Evolutionary conservation across 2,888 invertebrate genomes (phyloP), one percentile per base, ranked within the genome.

Genomic region (Agrochola lychnidis): DNA sequence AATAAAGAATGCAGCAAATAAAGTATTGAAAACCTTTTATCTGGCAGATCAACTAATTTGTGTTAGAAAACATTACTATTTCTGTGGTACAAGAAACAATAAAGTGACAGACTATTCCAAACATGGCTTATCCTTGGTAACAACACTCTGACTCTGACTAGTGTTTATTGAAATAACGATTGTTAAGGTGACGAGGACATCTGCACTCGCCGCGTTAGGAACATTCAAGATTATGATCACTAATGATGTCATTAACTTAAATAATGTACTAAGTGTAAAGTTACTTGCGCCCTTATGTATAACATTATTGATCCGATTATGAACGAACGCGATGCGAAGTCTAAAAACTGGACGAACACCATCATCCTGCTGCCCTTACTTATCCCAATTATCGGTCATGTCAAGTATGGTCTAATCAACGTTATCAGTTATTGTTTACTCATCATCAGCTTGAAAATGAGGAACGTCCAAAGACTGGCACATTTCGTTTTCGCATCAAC

Each of bases 101-200:
- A 45, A 69, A 78, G 45, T 30, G n/a, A 7, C 16, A 5, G 30
- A 56, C 30, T 53, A 77, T 22, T 53, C 48, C 30, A 76, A 61
- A 42, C 61, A 45, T 40, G 42, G 68, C n/a, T 45, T 56, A 56
- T 42, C 53, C 69, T 70, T 36, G 42, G 14, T 36, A 19, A 51
- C 70, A 36, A 62, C 61, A 57, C 22, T 6, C n/a, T 75, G 75
- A 80, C 53, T 6, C n/a, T 75, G 75, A 80, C 53, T 59, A 73
- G 81, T 53, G 45, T n/a, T 57, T 53, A 25, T 45, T 51, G 48
- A 57, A 51, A 59, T 36, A 40, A 42, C 36, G 14, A 64, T 48
- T 48, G 75, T 59, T 62, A 16, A 30, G n/a, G 19, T 22, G 48
- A 22, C 10, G 10, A 40, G 51, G 4, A 42, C 42, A 73, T 19